Evolutionary conservation across 2,113 vertebrate species (phyloP).

Genomic region (Neoarius graeffei): DNA sequence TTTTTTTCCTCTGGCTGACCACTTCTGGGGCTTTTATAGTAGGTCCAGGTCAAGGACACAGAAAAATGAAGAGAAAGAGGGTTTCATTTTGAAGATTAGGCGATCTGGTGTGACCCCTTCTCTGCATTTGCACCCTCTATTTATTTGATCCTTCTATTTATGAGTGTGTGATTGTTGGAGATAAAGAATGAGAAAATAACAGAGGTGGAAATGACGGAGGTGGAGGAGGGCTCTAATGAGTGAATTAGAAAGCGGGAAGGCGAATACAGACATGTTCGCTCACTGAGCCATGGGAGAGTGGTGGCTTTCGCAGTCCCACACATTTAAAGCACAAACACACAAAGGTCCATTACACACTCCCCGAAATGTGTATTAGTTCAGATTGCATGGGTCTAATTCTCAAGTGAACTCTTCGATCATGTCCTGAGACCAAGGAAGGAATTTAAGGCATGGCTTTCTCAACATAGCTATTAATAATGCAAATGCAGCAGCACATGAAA

Average conservation of each 20-base stretch:
- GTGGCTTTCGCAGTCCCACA: slow-evolving; percentile 23
- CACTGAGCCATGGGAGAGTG: neutral
- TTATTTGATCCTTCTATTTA: neutral
- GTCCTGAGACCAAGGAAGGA: neutral
- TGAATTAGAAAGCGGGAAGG: slow-evolving; percentile 16
- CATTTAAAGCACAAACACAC: neutral
- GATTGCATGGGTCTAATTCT: neutral
- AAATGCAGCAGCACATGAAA: neutral
- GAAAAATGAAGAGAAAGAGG: neutral
- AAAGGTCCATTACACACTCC: neutral
- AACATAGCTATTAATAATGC: slow-evolving; percentile 6
- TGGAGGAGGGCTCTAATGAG: neutral
- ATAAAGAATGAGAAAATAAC: neutral
- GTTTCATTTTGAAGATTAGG: neutral
- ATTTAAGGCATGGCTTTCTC: neutral
- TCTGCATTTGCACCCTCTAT: neutral
- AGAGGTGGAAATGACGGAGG: neutral
- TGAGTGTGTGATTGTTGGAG: neutral
- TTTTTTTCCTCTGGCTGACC: slow-evolving; percentile 17
- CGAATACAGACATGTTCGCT: slow-evolving; percentile 27
- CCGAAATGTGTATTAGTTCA: neutral
- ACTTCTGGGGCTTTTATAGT: neutral
- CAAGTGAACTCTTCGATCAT: neutral
- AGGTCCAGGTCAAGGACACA: slow-evolving; percentile 5
- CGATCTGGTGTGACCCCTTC: neutral